Conservation (phyloP, 2,888 invertebrate species). For the Drosophila cracens region DNA sequence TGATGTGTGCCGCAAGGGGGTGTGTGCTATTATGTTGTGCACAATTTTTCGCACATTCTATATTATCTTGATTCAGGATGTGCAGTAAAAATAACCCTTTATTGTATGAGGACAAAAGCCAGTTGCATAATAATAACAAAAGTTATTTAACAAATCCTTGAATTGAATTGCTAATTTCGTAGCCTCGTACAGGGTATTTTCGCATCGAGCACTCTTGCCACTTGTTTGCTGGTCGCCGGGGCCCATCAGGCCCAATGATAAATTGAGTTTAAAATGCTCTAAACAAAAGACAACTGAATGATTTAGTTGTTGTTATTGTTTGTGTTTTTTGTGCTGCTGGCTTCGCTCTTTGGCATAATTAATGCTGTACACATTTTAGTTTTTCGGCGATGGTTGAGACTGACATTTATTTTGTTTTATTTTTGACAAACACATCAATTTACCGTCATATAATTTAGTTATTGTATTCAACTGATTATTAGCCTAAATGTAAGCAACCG, state of each 20-base stretch:
- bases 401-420: constrained; percentile 7
- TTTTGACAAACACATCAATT: constrained; percentile 62
- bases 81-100: neutral
- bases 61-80: neutral
- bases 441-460: constrained; percentile 62
- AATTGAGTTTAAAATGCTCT: constrained; percentile 71
- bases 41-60: no score
- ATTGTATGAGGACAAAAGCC: neutral
- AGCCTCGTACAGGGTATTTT: neutral
- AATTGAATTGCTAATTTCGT: neutral
- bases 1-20: fast-evolving
- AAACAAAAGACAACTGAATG: constrained; percentile 53
- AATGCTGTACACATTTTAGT: constrained; percentile 59
- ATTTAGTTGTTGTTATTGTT: constrained; percentile 56
- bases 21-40: neutral
- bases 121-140: neutral
- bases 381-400: constrained; percentile 10
- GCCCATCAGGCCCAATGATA: constrained; percentile 67
- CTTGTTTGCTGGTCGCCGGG: constrained; percentile 3
- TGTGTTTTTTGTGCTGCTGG: constrained; percentile 19
- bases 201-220: neutral
- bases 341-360: constrained; percentile 53
- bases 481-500: constrained; percentile 19
- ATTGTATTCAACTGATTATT: constrained; percentile 67
- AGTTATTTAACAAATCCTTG: neutral